These are phyloP conservation scores for Xestobium rufovillosum DNA, from an alignment of 2,888 invertebrate genomes.

Conservation along the genomic window DNA sequence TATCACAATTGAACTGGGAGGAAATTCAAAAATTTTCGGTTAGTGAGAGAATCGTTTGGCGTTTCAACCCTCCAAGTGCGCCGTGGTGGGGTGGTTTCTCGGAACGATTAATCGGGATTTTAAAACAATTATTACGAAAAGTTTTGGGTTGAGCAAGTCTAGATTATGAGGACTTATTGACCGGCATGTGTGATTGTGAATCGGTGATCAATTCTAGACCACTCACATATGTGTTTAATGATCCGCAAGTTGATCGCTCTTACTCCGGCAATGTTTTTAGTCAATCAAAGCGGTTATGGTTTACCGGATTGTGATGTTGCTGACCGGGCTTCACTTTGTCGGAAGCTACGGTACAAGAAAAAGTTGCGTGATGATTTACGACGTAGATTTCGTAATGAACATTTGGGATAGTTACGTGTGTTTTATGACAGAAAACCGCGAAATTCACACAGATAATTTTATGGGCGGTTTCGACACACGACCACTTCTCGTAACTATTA, in stretches of 20 bases:
- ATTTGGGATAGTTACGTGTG: slow-evolving; percentile 19
- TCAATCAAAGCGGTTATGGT: slow-evolving; percentile 16
- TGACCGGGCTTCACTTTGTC: slow-evolving; percentile 13
- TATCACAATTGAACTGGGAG: slow-evolving; percentile 26
- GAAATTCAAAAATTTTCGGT: slow-evolving; percentile 19
- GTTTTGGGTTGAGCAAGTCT: slow-evolving; percentile 31
- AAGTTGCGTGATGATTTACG: slow-evolving; percentile 19
- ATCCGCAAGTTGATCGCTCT: slow-evolving; percentile 16
- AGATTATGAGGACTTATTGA: slow-evolving; percentile 27
- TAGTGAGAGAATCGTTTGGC: slow-evolving; percentile 26
- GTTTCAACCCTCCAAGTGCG: slow-evolving; percentile 37
- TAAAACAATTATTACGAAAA: slow-evolving; percentile 35
- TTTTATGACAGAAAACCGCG: too few relatives aligned
- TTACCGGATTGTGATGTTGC: slow-evolving; percentile 19
- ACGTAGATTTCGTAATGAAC: slow-evolving; percentile 23
- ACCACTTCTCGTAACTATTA: too few relatives aligned
- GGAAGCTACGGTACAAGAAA: slow-evolving; percentile 16
- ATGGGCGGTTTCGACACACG: too few relatives aligned
- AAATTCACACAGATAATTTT: too few relatives aligned
- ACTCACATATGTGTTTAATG: slow-evolving; percentile 20
- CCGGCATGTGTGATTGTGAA: slow-evolving; percentile 31
- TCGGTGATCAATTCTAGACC: slow-evolving; percentile 32
- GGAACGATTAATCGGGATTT: slow-evolving; percentile 36
- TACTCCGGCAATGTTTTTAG: slow-evolving; percentile 27
- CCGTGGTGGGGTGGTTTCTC: slow-evolving; percentile 43